Evolutionary conservation across 2,797 vertebrate genomes (phyloP).

Genomic region (Rhabdomys pumilio): DNA sequence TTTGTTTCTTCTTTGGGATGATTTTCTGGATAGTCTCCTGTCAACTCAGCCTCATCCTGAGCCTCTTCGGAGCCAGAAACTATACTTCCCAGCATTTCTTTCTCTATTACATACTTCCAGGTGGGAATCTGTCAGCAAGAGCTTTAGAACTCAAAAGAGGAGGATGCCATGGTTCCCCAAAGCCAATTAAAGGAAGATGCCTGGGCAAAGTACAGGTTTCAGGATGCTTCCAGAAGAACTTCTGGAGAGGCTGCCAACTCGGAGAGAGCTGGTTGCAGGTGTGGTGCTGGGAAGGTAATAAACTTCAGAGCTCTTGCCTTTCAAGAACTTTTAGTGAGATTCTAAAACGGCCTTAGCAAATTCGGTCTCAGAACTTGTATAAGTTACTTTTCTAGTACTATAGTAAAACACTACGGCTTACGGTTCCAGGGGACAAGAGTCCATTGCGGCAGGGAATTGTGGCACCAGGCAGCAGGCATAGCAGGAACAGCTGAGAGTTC

Average conservation of each 20-base stretch:
- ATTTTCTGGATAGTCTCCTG: neutral
- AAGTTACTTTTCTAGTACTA: neutral
- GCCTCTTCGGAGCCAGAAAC: neutral
- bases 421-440: neutral
- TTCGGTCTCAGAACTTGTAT: neutral
- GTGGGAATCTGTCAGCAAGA: neutral
- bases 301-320: neutral
- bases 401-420: neutral
- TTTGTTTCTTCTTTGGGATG: conserved; percentile 5
- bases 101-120: neutral
- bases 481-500: neutral
- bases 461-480: neutral
- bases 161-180: neutral
- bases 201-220: neutral
- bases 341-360: conserved; percentile 1
- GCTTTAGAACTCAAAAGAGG: conserved; percentile 5
- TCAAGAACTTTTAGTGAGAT: neutral
- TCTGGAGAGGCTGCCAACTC: neutral
- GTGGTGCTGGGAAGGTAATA: neutral
- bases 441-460: neutral
- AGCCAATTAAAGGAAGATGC: conserved; percentile 21
- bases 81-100: conserved; percentile 46
- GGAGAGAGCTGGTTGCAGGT: neutral
- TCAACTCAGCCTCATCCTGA: neutral
- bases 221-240: conserved; percentile 10